Base-by-base conservation (phyloP, 2,797 vertebrate genomes). In the Loris lydekkerianus region DNA sequence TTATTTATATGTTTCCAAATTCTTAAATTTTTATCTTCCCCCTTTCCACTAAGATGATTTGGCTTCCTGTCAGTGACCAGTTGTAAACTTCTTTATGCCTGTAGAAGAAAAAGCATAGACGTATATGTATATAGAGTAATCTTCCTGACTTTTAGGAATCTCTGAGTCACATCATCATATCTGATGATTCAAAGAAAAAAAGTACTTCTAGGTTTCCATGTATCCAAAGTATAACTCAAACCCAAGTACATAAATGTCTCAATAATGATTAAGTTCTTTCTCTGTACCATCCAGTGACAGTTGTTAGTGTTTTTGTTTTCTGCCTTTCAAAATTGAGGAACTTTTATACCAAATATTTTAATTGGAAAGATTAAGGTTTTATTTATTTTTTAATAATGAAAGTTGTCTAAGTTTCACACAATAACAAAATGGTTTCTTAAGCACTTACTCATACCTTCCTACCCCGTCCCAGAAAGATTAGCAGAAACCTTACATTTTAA, bases 141-240 rank as follows among this genome's bases (percentile, higher is more conserved):
- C 31, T 90, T 86, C 65, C 20, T 78, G 89, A 75, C 65, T 95
- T 96, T 89, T 65, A 93, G 93, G 86, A 96, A 95, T 93, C 25
- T 86, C 21, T 97, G 93, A 96, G 87, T 96, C 96, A 94, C 53
- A 60, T 76, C 58, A 92, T 31, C 70, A 29, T 73, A 60, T 80
- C 53, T 73, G 73, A 89, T 80, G 63, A 96, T 37, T 96, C 82
- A 80, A 93, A 91, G 93, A 73, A 96, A 86, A 29, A 78, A 95
- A 37, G 8, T 43, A 63, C 92, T 95, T 82, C 82, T 34, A 92
- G 67, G 56, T 25, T 70, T 95, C 73, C 25, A 17, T 49, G 17
- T 70, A 63, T 85, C 78, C 76, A 61, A 78, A 91, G 43, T 82
- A 43, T 53, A 84, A 81, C 90, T 73, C 40, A 86, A 86, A 23